Base-by-base conservation (phyloP, 2,888 invertebrate genomes). In the Aplocera efformata region DNA sequence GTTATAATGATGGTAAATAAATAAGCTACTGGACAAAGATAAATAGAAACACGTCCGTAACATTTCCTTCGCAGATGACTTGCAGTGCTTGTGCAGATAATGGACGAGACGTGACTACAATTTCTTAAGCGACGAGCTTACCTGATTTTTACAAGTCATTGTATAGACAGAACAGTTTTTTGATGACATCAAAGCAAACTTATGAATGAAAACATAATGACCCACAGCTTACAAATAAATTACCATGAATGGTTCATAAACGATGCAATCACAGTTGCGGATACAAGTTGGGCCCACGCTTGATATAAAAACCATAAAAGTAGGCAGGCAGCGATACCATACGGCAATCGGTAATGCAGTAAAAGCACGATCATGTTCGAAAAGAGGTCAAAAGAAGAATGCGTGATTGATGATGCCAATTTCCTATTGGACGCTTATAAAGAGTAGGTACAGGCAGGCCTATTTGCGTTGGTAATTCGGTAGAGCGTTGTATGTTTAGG, bases 351-450 rank as follows among this genome's bases (percentile, higher is more conserved):
- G 32, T 40, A 40, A 50, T 50, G 50, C 34, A 34, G 33, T 40
- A 43, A 46, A 52, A 42, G 56, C 53, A 56, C 49, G 51, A 53
- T 44, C 50, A 55, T 55, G 40, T 17, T 36, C 8, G 50, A 56
- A 67, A 61, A 58, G 64, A 66, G 71, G 71, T 67, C 72, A 67
- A 56, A 61, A 67, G 67, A 66, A 67, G 63, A 69, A 67, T 65
- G 60, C 60, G 68, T 73, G 79, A 79, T 79, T 74, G 72, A 79
- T 79, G 74, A 68, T 59, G 58, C 60, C 62, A 79, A 79, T 79
- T 75, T 79, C 78, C 77, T 73, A 72, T 70, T 70, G 71, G 69
- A 33, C 48, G 47, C 38, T 48, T 48, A 42, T 43, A 52, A 44
- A 48, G 43, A 56, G 64, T 60, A 57, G 53, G 55, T 62, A 53